phyloP scores from a whole-genome alignment of 1,140 invertebrate species.

The Drosophila tropicalis region DNA sequence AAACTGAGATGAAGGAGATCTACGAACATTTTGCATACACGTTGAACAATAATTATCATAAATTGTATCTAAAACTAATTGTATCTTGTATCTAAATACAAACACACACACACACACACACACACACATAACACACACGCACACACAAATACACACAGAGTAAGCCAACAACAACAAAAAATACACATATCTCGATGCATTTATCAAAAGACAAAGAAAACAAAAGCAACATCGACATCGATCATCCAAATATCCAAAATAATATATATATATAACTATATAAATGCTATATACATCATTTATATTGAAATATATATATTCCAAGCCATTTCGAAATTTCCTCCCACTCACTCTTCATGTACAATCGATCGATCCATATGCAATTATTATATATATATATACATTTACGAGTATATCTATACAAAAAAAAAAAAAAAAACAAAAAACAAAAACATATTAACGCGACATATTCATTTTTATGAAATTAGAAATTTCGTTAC shows the following conservation, averaged over 20 bases:
- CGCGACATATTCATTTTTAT: constrained; percentile 63
- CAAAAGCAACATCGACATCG: constrained; percentile 34
- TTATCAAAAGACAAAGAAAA: constrained; percentile 18
- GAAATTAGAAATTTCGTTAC: constrained; percentile 74
- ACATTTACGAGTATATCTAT: constrained; percentile 13
- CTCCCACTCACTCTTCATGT: constrained; percentile 56
- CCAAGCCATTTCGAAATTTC: constrained; percentile 59
- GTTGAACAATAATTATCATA: constrained; percentile 79
- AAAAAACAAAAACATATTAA: constrained; percentile 35
- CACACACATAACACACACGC: constrained; percentile 26
- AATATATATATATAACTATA: constrained; percentile 28
- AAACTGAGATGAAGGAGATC: constrained; percentile 37
- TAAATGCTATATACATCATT: constrained; percentile 15
- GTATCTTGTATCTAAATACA: constrained; percentile 78
- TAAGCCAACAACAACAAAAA: constrained; percentile 15
- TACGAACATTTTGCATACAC: constrained; percentile 67
- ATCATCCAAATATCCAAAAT: constrained; percentile 48
- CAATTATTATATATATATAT: constrained; percentile 65
- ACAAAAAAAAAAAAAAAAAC: neutral
- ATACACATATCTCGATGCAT: constrained; percentile 68
- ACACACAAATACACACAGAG: neutral
- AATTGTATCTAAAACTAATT: constrained; percentile 75
- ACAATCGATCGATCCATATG: constrained; percentile 69
- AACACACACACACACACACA: constrained; percentile 7
- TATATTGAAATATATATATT: constrained; percentile 30